Evolutionary conservation across 37 sponge, comb jelly and placozoan species (phyloP).

Genomic region (Hexactinellida sp.): DNA sequence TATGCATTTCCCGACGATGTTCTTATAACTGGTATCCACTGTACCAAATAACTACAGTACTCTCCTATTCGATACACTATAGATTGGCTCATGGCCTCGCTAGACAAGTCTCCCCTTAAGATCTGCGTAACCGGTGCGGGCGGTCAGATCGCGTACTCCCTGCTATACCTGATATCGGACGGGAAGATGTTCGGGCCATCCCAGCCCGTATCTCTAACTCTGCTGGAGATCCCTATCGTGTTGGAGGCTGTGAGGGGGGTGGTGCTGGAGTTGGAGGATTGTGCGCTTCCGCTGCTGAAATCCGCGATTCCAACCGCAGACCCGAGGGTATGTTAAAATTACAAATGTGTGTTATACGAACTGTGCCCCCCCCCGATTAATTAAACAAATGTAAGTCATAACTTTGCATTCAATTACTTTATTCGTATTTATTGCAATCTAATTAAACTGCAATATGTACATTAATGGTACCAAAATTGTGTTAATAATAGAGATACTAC

Average conservation of each 20-base stretch:
- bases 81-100: not conserved
- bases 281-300: slow-evolving; percentile 72
- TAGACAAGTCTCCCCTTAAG: slow-evolving; percentile 35
- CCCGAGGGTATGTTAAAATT: slow-evolving; percentile 21
- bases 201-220: slow-evolving; percentile 62
- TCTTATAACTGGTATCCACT: no score
- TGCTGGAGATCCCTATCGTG: slow-evolving; percentile 82
- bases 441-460: no score
- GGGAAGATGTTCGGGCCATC: slow-evolving; percentile 91
- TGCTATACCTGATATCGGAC: slow-evolving; percentile 64
- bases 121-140: slow-evolving; percentile 98
- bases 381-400: no score
- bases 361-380: no score
- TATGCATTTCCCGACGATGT: no score
- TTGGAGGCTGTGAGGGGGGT: slow-evolving; percentile 70
- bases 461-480: no score
- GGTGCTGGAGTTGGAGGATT: slow-evolving; percentile 90
- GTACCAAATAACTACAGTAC: no score
- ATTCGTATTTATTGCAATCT: no score
- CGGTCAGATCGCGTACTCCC: slow-evolving; percentile 95
- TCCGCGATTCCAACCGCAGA: slow-evolving; percentile 70
- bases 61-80: no score
- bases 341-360: no score
- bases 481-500: no score
- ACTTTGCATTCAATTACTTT: no score